Evolutionary conservation across 2,797 vertebrate species (phyloP), one percentile per base, ranked within the genome.

Genomic region (Hafferia zeledoni): DNA sequence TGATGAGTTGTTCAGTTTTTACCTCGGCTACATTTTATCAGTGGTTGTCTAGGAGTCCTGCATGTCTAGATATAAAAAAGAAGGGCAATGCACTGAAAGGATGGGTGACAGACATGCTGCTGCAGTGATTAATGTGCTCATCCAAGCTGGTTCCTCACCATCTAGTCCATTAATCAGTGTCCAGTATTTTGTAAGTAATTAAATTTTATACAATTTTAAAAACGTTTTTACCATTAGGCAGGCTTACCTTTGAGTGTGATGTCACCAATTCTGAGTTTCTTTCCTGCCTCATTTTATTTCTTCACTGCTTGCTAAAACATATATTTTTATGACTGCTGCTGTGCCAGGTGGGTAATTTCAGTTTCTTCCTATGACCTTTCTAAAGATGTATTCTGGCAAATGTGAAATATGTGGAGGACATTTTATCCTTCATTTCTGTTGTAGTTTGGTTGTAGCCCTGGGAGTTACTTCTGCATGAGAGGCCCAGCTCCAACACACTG

Each of bases 101-200:
- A 82, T 49, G 37, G 91, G 71, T 94, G 94, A 96, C 88, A 95
- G 94, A 90, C 80, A 77, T 68, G 85, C 33, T 14, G 19, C 79
- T 85, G 64, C 81, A 47, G 68, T 97, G 97, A 98, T 98, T 97
- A 97, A 97, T 96, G 96, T 90, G 70, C 50, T 94, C 71, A 88
- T 95, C 60, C 68, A 78, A 90, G 46, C 83, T 33, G 25, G 72
- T 63, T 67, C 25, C 71, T 96, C 85, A 81, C 64, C 35, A 76
- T 7, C 24, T n/a, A 84, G 35, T 70, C 87, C 87, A 97, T 97
- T 97, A 93, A 97, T 97, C 97, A 96, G 74, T 83, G 47, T 52
- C 78, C 33, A 86, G 68, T 84, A 72, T 89, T 96, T 95, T 96
- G 90, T 92, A 96, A 89, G 53, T 87, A 71, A 76, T 86, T 95